A percentile compares a stretch with the other conserved stretches of the same genome.
These are phyloP conservation scores for Papilio glaucus DNA, from an alignment of 1,140 invertebrate species.

Conservation along the genomic window DNA sequence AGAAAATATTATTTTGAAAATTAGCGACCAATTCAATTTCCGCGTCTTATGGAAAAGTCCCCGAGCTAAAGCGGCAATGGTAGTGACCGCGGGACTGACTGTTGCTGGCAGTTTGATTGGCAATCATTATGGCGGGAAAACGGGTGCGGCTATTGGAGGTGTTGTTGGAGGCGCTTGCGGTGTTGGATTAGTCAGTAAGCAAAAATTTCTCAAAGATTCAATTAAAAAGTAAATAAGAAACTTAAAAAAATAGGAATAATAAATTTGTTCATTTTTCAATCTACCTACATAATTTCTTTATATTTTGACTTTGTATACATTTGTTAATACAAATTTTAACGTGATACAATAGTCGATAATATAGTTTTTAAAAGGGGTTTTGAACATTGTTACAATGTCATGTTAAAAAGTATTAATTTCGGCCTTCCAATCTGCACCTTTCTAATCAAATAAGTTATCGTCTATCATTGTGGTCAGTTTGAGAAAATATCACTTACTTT, in stretches of 20 bases:
- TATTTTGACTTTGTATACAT: no score
- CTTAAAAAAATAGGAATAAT: not conserved
- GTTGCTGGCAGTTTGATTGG: slow-evolving; percentile 69
- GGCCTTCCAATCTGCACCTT: no score
- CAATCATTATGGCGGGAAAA: slow-evolving; percentile 66
- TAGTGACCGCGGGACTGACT: slow-evolving; percentile 66
- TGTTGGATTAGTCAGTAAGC: slow-evolving; percentile 65
- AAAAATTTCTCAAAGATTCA: not conserved
- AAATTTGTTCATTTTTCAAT: not conserved
- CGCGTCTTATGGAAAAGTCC: slow-evolving; percentile 62
- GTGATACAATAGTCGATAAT: no score
- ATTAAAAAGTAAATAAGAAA: not conserved
- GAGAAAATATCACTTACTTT: no score
- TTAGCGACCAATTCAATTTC: slow-evolving; percentile 69
- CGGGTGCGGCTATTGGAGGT: slow-evolving; percentile 68
- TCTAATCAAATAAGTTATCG: no score
- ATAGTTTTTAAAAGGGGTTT: no score
- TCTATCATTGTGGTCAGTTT: no score
- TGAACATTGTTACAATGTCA: no score
- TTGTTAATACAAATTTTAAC: no score
- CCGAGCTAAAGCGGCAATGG: slow-evolving; percentile 51
- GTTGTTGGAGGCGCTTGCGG: slow-evolving; percentile 71
- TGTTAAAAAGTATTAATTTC: no score
- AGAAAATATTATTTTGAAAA: slow-evolving; percentile 66
- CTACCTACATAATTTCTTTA: not conserved